These are phyloP conservation scores for Anser brachyrhynchus DNA, from an alignment of 2,113 vertebrate genomes.

Conservation along the genomic window DNA sequence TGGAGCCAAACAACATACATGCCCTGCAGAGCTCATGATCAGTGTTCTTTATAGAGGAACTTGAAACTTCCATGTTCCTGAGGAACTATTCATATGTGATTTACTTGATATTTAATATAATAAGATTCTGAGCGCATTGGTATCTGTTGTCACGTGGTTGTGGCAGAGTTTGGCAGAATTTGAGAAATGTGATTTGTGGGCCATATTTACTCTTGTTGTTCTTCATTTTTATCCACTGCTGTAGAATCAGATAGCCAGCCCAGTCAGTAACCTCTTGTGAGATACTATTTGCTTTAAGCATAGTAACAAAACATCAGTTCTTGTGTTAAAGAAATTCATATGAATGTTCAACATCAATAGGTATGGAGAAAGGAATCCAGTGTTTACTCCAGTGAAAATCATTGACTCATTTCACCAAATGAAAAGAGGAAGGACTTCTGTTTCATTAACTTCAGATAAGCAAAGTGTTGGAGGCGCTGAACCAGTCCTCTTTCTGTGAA, in stretches of 20 bases:
- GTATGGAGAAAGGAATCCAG: neutral
- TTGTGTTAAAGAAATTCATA: neutral
- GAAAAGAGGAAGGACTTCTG: neutral
- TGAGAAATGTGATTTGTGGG: neutral
- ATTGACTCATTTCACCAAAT: neutral
- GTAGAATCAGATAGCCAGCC: neutral
- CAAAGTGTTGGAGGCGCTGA: neutral
- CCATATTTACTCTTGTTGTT: neutral
- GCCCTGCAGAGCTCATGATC: neutral
- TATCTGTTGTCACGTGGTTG: accelerated
- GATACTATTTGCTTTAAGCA: neutral
- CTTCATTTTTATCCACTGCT: neutral
- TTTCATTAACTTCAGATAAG: neutral
- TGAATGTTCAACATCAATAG: neutral
- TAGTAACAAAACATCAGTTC: neutral
- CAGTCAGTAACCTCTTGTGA: neutral
- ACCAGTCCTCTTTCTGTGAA: neutral
- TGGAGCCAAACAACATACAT: neutral
- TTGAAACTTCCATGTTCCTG: neutral
- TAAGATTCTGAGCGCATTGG: neutral
- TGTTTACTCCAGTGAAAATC: neutral
- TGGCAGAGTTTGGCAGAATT: neutral
- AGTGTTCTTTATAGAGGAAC: neutral
- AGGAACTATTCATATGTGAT: neutral
- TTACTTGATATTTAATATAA: neutral